Percentiles rank a stretch among this genome's conserved stretches.
Evolutionary conservation across 1,140 invertebrate species (phyloP).

Genomic region (Pseudomyrmex gracilis): DNA sequence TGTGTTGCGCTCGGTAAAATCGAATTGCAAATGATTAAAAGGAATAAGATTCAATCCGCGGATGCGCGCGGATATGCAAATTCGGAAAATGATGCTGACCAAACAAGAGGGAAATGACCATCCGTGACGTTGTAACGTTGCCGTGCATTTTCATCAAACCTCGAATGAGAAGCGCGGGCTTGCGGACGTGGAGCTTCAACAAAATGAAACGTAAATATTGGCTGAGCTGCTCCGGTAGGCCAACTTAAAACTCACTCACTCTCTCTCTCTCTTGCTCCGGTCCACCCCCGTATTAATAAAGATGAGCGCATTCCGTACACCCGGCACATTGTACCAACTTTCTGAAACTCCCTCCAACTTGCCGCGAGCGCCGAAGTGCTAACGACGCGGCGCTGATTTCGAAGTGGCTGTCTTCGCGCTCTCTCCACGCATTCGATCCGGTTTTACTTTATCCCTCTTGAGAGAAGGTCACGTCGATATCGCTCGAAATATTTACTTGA

Average conservation of each 20-base stretch:
- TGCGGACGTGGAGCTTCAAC: conserved; percentile 56
- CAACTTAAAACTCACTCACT: conserved; percentile 74
- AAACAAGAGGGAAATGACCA: conserved; percentile 48
- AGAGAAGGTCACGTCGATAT: not conserved
- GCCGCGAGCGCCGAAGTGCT: conserved; percentile 50
- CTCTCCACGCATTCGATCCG: conserved; percentile 5
- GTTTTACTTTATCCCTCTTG: conserved; percentile 7
- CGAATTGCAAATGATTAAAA: conserved; percentile 29
- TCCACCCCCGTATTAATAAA: conserved; percentile 75
- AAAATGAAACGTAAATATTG: conserved; percentile 80
- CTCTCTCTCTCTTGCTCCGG: not conserved
- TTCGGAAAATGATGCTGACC: conserved; percentile 22
- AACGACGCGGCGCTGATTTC: conserved; percentile 37
- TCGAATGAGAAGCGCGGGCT: conserved; percentile 47
- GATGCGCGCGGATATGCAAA: conserved; percentile 9
- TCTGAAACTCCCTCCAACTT: conserved; percentile 34
- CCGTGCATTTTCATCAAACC: conserved; percentile 67
- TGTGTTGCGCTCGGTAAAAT: too few species aligned
- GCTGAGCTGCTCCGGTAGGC: conserved; percentile 70
- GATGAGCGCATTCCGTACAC: conserved; percentile 76
- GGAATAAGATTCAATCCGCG: conserved; percentile 30
- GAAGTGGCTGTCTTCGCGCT: not conserved
- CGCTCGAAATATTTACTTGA: not conserved
- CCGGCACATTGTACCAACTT: conserved; percentile 73
- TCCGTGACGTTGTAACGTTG: conserved; percentile 46